Percentiles rank a stretch among this genome's conserved stretches.
Evolutionary conservation across 2,113 vertebrate genomes (phyloP).

Genomic region (Vombatus ursinus): DNA sequence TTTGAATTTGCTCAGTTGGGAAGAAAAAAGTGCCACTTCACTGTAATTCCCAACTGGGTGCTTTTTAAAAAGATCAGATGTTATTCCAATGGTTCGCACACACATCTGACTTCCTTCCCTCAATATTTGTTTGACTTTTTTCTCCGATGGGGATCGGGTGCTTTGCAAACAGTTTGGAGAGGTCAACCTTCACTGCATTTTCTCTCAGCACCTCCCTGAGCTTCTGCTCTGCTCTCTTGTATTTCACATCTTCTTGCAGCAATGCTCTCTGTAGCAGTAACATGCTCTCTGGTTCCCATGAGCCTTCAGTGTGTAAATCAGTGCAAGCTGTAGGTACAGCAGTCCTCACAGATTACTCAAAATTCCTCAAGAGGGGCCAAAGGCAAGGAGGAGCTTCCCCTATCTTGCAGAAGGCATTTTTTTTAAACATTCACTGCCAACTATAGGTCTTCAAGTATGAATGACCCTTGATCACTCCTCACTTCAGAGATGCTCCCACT

Average conservation of each 20-base stretch:
- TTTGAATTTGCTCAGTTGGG: slow-evolving; percentile 65
- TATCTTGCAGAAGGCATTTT: not conserved
- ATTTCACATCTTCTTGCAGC: slow-evolving; percentile 57
- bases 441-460: accelerated
- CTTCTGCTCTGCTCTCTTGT: not conserved
- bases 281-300: slow-evolving; percentile 63
- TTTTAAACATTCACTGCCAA: not conserved
- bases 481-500: not conserved
- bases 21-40: slow-evolving; percentile 67
- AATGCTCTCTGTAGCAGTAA: slow-evolving; percentile 28
- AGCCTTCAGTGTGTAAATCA: slow-evolving; percentile 80
- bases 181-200: slow-evolving; percentile 45
- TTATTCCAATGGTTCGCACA: slow-evolving; percentile 58
- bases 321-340: slow-evolving; percentile 65
- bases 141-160: slow-evolving; percentile 51
- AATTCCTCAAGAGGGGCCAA: not conserved
- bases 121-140: slow-evolving; percentile 74
- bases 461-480: not conserved
- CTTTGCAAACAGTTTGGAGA: slow-evolving; percentile 17
- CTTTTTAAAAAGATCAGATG: slow-evolving; percentile 52
- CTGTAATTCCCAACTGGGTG: slow-evolving; percentile 65
- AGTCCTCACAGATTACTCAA: slow-evolving; percentile 54
- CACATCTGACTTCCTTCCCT: slow-evolving; percentile 70
- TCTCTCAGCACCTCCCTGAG: slow-evolving; percentile 68
- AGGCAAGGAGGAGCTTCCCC: not conserved